phyloP scores from a whole-genome alignment of 53 echinoderm and acorn worm genomes.

The Antedon mediterranea region DNA sequence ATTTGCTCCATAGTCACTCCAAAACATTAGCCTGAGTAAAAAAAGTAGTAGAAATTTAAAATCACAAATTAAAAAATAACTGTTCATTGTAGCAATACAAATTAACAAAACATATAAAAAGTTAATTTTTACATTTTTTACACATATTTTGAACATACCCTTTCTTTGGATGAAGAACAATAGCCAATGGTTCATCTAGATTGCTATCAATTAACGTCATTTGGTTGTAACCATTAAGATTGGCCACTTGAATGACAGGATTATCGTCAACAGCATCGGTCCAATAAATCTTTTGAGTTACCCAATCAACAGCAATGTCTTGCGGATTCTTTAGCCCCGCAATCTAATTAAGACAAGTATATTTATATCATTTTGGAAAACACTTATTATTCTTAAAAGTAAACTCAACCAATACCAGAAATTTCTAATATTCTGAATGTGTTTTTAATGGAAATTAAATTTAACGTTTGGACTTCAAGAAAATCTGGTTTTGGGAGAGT shows the following conservation, averaged over 20 bases:
- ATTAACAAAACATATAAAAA: too few relatives aligned
- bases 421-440: too few relatives aligned
- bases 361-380: too few relatives aligned
- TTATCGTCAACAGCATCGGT: slow-evolving; percentile 31
- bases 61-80: too few relatives aligned
- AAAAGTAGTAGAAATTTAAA: not conserved
- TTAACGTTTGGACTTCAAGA: too few relatives aligned
- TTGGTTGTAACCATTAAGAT: slow-evolving; percentile 4
- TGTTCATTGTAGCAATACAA: not conserved
- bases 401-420: too few relatives aligned
- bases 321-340: slow-evolving; percentile 22
- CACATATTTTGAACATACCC: slow-evolving; percentile 30
- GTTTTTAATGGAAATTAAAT: too few relatives aligned
- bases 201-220: slow-evolving; percentile 19
- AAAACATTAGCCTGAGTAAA: slow-evolving; percentile 45
- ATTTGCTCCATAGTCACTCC: slow-evolving; percentile 76
- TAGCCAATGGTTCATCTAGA: slow-evolving; percentile 27
- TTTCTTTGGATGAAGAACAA: slow-evolving; percentile 45
- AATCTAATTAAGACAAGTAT: slow-evolving; percentile 35
- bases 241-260: slow-evolving; percentile 34
- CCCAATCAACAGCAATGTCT: slow-evolving; percentile 67
- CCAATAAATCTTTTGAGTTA: slow-evolving; percentile 49
- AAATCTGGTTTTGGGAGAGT: too few relatives aligned
- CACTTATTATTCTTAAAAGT: too few relatives aligned
- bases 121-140: too few relatives aligned